Base-by-base conservation (phyloP, 2,888 invertebrate genomes). In the Dynastes maya region DNA sequence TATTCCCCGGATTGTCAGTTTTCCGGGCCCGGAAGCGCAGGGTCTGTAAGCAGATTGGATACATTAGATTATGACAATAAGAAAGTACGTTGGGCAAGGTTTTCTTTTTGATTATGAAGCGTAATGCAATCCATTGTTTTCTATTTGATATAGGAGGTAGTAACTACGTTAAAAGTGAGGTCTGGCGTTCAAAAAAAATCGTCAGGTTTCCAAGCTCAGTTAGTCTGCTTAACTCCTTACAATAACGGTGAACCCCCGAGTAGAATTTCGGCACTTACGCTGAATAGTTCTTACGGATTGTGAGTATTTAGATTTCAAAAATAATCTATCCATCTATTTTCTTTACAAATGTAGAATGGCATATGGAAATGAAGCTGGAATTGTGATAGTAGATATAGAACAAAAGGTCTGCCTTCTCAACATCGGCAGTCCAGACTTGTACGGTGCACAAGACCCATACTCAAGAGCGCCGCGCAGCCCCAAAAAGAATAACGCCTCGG, bases 201-300 rank as follows among this genome's bases (percentile, higher is more conserved):
- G 58, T 92, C 98, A n/a, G 99, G 99, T 83, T 99, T 98, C 92
- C 98, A 99, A 91, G 96, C 98, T 70, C 95, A 97, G 86, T 91
- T 99, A 82, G 96, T 98, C 83, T 98, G 98, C 89, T 91, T 98
- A 86, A 96, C 98, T 85, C 95, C 94, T 74, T 95, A 95, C 90
- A 91, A 92, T 81, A 94, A 93, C 85, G 93, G 94, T 65, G 93
- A 94, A 90, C 93, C 95, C 85, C 94, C 98, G 84, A 94, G 95
- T 89, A 94, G 93, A 88, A 94, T 99, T 87, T 94, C 97, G 84
- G 93, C 97, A 83, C 93, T 99, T 87, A 94, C 96, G 85, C 92
- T 99, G 89, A 98, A 98, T 91, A 98, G 98, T 85, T 96, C 96
- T 79, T 98, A 97, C 90, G 98, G 98, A 90, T 92, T 99, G 98